Evolutionary conservation across 2,113 vertebrate species (phyloP), one percentile per base, ranked within the genome.

Genomic region (Melozone crissalis): DNA sequence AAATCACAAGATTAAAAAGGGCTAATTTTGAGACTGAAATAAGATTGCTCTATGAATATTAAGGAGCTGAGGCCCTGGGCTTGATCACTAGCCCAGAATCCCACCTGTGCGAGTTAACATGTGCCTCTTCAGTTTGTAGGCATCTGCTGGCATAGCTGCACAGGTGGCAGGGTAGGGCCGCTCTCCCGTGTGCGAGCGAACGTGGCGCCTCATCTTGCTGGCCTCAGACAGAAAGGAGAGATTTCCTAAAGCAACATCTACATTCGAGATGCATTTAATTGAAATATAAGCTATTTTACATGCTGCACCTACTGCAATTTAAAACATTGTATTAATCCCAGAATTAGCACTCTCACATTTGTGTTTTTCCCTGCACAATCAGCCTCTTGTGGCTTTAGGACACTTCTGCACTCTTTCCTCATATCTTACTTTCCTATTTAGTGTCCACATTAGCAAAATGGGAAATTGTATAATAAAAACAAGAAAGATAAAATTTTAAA

Each of bases 71-170:
- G 41, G 17, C 57, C 47, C 57, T 1, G 33, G 52, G 30, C 13
- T n/a, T 27, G 33, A 47, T n/a, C 11, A 8, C 9, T 7, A 15
- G n/a, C 63, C 20, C 37, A 58, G 44, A 71, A 54, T 10, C 84
- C 49, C 75, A 98, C 98, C 98, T 66, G 98, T 98, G 76, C 98
- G 98, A 2, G 96, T 98, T 30, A 95, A 33, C 97, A 95, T 92
- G 90, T 98, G 98, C 4, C 98, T 96, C 74, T 98, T 98, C 86
- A 98, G 95, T 26, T 98, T 98, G 52, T 86, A 95, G 8, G 97
- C 87, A 71, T 98, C 98, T 98, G 97, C 97, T 95, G 23, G 98
- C 97, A 0, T 98, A 98, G 80, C 86, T 96, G 75, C 98, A 98
- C 20, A 97, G 89, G 7, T 5, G 10, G 17, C 98, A 98, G 54